Conservation (phyloP, 2,113 vertebrate genomes). For the Heteronetta atricapilla region DNA sequence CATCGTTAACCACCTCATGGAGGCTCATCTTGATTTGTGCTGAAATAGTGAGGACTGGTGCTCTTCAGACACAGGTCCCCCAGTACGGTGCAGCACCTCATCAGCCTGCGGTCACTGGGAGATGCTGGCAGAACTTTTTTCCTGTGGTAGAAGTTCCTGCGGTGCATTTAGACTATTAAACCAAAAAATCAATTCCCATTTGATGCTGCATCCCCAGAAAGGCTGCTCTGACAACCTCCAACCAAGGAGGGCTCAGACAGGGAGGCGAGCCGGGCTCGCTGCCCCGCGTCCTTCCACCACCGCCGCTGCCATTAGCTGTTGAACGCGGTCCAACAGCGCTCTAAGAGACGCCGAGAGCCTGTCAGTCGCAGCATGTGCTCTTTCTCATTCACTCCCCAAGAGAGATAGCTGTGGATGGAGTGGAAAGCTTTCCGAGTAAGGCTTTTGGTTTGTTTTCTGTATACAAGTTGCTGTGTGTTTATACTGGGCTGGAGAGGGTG, state of each 20-base stretch:
- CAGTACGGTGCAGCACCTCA: accelerated
- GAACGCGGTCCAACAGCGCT: neutral
- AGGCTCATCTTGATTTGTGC: neutral
- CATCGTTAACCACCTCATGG: neutral
- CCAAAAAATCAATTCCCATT: neutral
- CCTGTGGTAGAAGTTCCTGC: neutral
- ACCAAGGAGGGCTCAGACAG: neutral
- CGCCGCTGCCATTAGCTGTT: neutral
- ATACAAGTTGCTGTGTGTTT: neutral
- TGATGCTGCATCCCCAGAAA: neutral
- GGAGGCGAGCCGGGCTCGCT: neutral
- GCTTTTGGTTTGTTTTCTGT: neutral
- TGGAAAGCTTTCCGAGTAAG: neutral
- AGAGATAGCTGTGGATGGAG: neutral
- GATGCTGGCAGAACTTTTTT: neutral
- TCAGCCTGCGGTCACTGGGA: neutral
- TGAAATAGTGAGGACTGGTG: neutral
- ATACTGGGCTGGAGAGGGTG: neutral
- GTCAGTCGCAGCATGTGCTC: neutral
- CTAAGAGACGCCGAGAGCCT: neutral
- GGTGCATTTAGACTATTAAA: accelerated
- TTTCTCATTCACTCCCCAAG: neutral
- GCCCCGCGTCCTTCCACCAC: neutral
- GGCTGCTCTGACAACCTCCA: neutral
- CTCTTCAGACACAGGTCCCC: neutral